These are phyloP conservation scores for Dryas iulia DNA, from an alignment of 1,140 invertebrate species.

Conservation along the genomic window DNA sequence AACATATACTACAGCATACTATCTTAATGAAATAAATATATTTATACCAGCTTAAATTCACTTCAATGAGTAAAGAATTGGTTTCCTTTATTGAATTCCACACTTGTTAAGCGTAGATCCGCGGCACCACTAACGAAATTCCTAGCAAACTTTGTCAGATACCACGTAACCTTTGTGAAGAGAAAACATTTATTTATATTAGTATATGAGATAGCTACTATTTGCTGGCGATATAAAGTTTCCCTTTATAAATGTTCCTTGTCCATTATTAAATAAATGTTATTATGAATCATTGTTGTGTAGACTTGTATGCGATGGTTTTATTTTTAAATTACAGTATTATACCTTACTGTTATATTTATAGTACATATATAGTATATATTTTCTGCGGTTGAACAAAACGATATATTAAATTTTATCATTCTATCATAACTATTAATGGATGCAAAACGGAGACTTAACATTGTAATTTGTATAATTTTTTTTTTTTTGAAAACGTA, in stretches of 20 bases:
- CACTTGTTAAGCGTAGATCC: slow-evolving; percentile 53
- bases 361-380: too few relatives aligned
- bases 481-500: too few relatives aligned
- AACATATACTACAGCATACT: too few relatives aligned
- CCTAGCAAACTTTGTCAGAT: slow-evolving; percentile 36
- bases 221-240: background rate
- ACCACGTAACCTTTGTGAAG: slow-evolving; percentile 21
- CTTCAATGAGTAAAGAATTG: slow-evolving; percentile 9
- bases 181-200: slow-evolving; percentile 23
- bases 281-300: too few relatives aligned
- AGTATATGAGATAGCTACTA: background rate
- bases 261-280: background rate
- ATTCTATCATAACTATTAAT: too few relatives aligned
- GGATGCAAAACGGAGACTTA: too few relatives aligned
- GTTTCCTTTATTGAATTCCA: slow-evolving; percentile 66
- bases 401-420: too few relatives aligned
- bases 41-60: background rate
- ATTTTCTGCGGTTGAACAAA: too few relatives aligned
- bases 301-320: too few relatives aligned
- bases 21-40: background rate
- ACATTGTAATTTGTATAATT: too few relatives aligned
- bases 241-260: background rate
- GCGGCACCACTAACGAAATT: slow-evolving; percentile 55
- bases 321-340: too few relatives aligned
- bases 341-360: too few relatives aligned